Percentiles rank a stretch among this genome's conserved stretches.
phyloP scores from a whole-genome alignment of 2,113 vertebrate genomes.

The Microcebus lehilahytsara region DNA sequence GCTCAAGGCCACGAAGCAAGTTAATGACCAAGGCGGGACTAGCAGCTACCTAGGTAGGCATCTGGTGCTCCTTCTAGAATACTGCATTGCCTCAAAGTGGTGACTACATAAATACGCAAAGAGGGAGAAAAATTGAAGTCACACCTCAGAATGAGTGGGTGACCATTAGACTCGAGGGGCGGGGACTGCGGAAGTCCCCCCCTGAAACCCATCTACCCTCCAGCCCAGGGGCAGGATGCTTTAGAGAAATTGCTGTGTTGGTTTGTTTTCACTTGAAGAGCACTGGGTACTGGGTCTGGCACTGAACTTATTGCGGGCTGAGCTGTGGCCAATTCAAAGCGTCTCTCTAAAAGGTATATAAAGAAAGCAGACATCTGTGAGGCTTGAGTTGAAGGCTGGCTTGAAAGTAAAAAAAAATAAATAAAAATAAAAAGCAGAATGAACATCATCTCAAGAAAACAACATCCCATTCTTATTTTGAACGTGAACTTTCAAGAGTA shows the following conservation, averaged over 20 bases:
- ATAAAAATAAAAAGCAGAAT: background rate
- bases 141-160: background rate
- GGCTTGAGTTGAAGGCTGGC: background rate
- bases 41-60: background rate
- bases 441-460: background rate
- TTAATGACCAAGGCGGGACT: background rate
- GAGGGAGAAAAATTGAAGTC: background rate
- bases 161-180: background rate
- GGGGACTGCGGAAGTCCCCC: background rate
- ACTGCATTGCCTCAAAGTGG: background rate
- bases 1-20: background rate
- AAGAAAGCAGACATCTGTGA: background rate
- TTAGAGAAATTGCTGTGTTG: background rate
- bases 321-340: background rate
- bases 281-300: background rate
- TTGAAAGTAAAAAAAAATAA: background rate
- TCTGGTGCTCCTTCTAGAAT: background rate
- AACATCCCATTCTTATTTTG: background rate
- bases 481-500: conserved; percentile 10
- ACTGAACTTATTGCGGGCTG: background rate
- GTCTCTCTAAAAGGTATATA: conserved; percentile 5
- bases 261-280: background rate
- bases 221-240: background rate
- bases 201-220: background rate
- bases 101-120: background rate